These are phyloP conservation scores for Cranoglanis bouderius DNA, from an alignment of 2,113 vertebrate species.

Conservation along the genomic window DNA sequence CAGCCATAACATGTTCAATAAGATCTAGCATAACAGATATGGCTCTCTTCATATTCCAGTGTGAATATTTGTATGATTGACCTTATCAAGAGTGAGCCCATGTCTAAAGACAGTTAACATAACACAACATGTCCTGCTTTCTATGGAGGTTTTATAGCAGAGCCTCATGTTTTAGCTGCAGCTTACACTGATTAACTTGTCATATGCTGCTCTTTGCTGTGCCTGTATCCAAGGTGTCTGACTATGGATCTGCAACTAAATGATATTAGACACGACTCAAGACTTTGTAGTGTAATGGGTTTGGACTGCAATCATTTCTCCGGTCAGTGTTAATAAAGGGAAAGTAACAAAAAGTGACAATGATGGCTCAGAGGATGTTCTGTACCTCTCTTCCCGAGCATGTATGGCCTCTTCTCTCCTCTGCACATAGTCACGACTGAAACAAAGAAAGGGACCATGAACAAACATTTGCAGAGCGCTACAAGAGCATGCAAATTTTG, in stretches of 20 bases:
- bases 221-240: conserved; percentile 42
- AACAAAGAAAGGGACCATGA: conserved; percentile 44
- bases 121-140: conserved; percentile 64
- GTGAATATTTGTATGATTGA: background rate
- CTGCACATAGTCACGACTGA: conserved; percentile 86
- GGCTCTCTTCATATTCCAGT: background rate
- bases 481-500: background rate
- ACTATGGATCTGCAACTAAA: conserved; percentile 15
- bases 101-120: conserved; percentile 60
- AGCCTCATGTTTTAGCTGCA: conserved; percentile 50
- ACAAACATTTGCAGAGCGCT: background rate
- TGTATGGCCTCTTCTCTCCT: conserved; percentile 90
- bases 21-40: conserved; percentile 15
- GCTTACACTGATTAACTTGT: conserved; percentile 32
- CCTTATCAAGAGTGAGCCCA: conserved; percentile 44
- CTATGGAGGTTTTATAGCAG: conserved; percentile 54
- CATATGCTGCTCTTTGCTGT: conserved; percentile 61
- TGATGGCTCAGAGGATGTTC: background rate
- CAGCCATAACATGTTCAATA: background rate
- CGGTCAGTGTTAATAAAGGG: background rate
- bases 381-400: conserved; percentile 91
- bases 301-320: background rate
- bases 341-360: background rate
- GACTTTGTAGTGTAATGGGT: conserved; percentile 1
- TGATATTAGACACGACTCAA: conserved; percentile 11